phyloP scores from a whole-genome alignment of 2,888 invertebrate genomes.

The Euclidia mi region DNA sequence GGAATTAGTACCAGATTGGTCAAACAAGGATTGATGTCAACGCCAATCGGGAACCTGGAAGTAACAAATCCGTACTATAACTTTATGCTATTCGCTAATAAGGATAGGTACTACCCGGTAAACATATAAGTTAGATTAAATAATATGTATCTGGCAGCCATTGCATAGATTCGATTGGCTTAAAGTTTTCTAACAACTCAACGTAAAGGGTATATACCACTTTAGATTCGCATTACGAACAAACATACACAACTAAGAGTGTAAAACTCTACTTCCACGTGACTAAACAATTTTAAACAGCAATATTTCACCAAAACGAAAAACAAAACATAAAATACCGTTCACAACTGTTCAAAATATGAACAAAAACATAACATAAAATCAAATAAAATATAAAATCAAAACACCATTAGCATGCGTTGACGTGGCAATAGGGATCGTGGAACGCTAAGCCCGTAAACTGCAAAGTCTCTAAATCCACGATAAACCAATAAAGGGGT shows the following conservation, averaged over 20 bases:
- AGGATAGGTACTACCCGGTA: neutral
- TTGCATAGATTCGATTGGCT: neutral
- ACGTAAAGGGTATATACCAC: no score
- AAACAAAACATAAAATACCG: no score
- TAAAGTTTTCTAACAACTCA: no score
- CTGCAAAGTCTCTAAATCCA: constrained; percentile 78
- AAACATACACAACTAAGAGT: no score
- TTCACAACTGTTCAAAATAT: no score
- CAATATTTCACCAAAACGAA: neutral
- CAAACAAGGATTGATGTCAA: neutral
- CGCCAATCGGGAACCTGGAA: constrained; percentile 3
- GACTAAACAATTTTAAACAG: neutral
- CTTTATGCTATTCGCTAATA: neutral
- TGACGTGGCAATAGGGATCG: constrained; percentile 28
- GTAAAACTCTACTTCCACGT: no score
- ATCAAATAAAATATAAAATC: constrained; percentile 10
- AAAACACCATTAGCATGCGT: constrained; percentile 13
- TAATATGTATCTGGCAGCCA: neutral
- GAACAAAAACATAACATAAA: neutral
- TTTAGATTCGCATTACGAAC: no score
- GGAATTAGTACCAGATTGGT: constrained; percentile 11
- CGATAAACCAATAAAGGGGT: constrained; percentile 89
- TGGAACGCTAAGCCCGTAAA: constrained; percentile 61
- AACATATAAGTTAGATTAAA: neutral
- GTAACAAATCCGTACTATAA: neutral